These are phyloP conservation scores for Noctua janthina DNA, from an alignment of 2,888 invertebrate genomes.

Conservation along the genomic window DNA sequence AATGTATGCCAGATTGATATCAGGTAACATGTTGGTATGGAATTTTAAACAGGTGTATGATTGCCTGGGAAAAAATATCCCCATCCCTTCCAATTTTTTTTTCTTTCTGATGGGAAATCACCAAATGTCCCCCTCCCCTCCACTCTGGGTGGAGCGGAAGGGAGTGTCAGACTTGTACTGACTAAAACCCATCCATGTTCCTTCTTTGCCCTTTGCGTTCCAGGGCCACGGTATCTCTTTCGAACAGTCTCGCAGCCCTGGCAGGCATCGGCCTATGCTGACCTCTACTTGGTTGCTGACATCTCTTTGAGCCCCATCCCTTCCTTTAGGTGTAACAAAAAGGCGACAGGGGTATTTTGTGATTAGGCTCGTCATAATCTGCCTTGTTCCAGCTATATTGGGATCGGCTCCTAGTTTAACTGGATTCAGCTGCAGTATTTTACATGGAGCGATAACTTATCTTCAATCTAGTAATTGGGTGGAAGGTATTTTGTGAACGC, in stretches of 20 bases:
- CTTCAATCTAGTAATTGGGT: background rate
- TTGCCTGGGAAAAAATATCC: conserved; percentile 13
- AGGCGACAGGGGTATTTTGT: background rate
- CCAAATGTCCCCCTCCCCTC: too few relatives aligned
- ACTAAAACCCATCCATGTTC: too few relatives aligned
- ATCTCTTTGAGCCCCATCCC: too few relatives aligned
- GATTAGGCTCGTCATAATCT: background rate
- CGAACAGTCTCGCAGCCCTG: too few relatives aligned
- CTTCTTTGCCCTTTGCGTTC: too few relatives aligned
- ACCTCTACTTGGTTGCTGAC: too few relatives aligned
- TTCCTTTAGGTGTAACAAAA: conserved; percentile 1
- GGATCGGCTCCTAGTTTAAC: background rate
- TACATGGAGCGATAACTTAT: background rate
- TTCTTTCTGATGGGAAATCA: too few relatives aligned
- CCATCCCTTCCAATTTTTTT: too few relatives aligned
- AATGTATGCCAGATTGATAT: conserved; percentile 40
- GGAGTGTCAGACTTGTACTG: too few relatives aligned
- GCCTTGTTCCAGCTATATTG: background rate
- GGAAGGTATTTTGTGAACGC: background rate
- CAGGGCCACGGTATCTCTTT: too few relatives aligned
- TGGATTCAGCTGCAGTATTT: background rate
- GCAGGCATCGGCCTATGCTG: too few relatives aligned
- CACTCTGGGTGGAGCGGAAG: too few relatives aligned
- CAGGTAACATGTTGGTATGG: conserved; percentile 20
- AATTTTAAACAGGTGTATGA: conserved; percentile 33